Conservation (phyloP, 2,113 vertebrate species). For the Cyprinodon variegatus region DNA sequence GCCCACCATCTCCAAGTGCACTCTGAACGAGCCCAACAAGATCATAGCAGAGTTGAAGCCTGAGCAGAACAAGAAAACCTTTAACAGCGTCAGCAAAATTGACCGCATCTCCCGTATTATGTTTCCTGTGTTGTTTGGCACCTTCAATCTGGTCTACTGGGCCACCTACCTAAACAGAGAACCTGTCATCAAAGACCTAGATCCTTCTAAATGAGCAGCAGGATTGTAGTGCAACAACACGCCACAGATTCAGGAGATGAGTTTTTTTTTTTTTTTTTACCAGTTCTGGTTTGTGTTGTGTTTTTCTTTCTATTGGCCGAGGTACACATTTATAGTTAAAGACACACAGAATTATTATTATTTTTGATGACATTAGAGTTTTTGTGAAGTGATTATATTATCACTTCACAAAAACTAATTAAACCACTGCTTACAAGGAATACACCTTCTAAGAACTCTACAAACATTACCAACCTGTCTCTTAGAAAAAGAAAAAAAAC, state of each 20-base stretch:
- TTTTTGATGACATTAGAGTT: no score
- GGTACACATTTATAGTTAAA: no score
- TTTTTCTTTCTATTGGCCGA: no score
- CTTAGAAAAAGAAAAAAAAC: no score
- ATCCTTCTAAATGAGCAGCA: slow-evolving; percentile 60
- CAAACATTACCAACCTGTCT: no score
- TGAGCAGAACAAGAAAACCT: slow-evolving; percentile 91
- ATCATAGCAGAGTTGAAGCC: slow-evolving; percentile 84
- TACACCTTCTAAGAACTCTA: no score
- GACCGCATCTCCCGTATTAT: slow-evolving; percentile 97
- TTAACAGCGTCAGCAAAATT: slow-evolving; percentile 97
- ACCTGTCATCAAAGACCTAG: slow-evolving; percentile 48
- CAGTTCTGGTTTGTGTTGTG: neutral
- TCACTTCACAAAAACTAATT: no score
- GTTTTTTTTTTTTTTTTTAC: neutral
- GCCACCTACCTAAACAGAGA: slow-evolving; percentile 85
- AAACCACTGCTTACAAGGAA: no score
- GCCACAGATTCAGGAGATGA: slow-evolving; percentile 78
- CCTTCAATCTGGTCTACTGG: slow-evolving; percentile 96
- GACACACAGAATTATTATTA: no score
- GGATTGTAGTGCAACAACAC: slow-evolving; percentile 65
- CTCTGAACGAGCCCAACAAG: slow-evolving; percentile 83
- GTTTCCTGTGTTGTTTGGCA: slow-evolving; percentile 93
- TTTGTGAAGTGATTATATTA: no score
- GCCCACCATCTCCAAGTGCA: slow-evolving; percentile 91